These are phyloP conservation scores for Heliopora coerulea DNA, from an alignment of 92 coral and sea anemone genomes.

Conservation along the genomic window DNA sequence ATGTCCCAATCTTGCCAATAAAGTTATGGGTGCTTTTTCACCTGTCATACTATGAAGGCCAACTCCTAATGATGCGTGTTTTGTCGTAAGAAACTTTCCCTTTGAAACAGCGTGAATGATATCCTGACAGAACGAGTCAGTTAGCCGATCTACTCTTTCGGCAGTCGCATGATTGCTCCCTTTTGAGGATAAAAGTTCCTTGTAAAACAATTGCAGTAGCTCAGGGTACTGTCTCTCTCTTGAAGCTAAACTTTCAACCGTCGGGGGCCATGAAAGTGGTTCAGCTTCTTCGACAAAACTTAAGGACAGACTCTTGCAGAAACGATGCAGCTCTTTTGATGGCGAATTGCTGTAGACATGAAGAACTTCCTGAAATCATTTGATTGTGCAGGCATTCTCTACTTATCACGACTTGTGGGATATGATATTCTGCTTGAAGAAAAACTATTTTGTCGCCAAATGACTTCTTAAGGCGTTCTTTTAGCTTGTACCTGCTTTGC, in stretches of 20 bases:
- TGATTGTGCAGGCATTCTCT: conserved; percentile 20
- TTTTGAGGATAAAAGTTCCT: conserved; percentile 9
- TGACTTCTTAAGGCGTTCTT: conserved; percentile 1
- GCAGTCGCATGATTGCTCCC: background rate
- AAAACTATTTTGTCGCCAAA: conserved; percentile 17
- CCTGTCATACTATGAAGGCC: conserved; percentile 30
- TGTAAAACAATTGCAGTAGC: conserved; percentile 23
- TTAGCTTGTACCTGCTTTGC: conserved; percentile 11
- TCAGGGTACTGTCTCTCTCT: conserved; percentile 5
- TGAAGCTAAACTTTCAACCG: conserved; percentile 18
- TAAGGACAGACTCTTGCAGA: conserved; percentile 2
- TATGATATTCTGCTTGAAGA: conserved; percentile 18
- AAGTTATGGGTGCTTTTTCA: conserved; percentile 7
- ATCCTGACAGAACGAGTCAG: conserved; percentile 29
- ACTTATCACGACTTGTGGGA: conserved; percentile 30
- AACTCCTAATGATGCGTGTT: conserved; percentile 31
- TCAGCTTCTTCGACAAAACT: conserved; percentile 1
- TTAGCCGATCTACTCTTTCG: conserved; percentile 1
- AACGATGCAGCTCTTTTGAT: conserved; percentile 24
- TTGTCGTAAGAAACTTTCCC: conserved; percentile 12
- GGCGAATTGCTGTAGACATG: background rate
- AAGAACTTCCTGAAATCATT: conserved; percentile 2
- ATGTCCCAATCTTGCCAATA: conserved; percentile 32
- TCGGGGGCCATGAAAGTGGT: conserved; percentile 31
- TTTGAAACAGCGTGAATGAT: conserved; percentile 13